Conservation (phyloP, 2,888 invertebrate genomes). For the Cerceris rybyensis region DNA sequence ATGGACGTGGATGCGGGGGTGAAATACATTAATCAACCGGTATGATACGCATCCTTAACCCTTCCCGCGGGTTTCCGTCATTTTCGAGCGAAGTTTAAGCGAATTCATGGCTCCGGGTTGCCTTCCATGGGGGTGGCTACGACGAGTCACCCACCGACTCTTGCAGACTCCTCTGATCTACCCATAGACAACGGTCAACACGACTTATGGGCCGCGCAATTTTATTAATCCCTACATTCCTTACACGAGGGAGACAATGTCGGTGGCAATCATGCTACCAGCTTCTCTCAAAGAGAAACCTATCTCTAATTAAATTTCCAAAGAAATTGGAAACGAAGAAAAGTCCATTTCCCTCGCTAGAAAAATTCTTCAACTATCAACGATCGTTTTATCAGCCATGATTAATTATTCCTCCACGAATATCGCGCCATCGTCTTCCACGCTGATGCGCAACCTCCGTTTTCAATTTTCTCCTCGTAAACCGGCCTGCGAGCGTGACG, state of each 20-base stretch:
- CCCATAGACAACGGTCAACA: constrained; percentile 36
- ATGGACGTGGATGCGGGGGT: constrained; percentile 24
- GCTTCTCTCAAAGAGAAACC: background rate
- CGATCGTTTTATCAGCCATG: constrained; percentile 36
- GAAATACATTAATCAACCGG: constrained; percentile 72
- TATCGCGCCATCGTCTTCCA: constrained; percentile 58
- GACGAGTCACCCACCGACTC: constrained; percentile 62
- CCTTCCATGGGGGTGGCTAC: constrained; percentile 61
- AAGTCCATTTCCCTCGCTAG: constrained; percentile 10
- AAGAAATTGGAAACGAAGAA: too few relatives aligned
- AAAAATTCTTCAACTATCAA: constrained; percentile 1
- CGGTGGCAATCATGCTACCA: background rate
- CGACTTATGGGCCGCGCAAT: constrained; percentile 58
- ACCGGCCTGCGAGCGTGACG: constrained; percentile 51
- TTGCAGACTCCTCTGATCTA: constrained; percentile 4
- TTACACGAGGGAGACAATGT: constrained; percentile 25
- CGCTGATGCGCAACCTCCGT: constrained; percentile 58
- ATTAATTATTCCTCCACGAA: constrained; percentile 52
- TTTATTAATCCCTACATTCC: constrained; percentile 52
- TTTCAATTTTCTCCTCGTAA: constrained; percentile 69
- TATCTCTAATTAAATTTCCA: too few relatives aligned
- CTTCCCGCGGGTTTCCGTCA: constrained; percentile 69
- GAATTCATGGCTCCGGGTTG: constrained; percentile 65
- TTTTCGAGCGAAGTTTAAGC: constrained; percentile 57
- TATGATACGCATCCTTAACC: constrained; percentile 73